Evolutionary conservation across 2,113 vertebrate species (phyloP).

Genomic region (Leptocoma aspasia): DNA sequence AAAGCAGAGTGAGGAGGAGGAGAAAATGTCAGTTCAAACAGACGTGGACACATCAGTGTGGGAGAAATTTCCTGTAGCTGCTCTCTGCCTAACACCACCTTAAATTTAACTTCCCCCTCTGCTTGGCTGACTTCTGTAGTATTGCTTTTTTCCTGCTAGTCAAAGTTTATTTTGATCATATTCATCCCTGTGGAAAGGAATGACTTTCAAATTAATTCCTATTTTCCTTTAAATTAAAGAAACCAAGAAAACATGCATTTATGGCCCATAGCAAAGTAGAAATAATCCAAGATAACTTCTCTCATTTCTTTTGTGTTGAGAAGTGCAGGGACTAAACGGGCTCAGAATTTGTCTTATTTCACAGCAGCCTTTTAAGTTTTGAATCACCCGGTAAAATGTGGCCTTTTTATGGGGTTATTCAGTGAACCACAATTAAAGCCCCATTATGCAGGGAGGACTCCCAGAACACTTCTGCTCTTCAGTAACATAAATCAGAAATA

Average conservation of each 20-base stretch:
- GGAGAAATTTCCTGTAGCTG: background rate
- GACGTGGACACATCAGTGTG: rapidly evolving
- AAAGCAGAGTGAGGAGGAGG: background rate
- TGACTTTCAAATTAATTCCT: background rate
- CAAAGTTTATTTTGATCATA: background rate
- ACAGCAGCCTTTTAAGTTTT: background rate
- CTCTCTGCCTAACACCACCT: background rate
- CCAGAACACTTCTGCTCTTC: background rate
- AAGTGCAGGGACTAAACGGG: background rate
- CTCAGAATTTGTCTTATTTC: background rate
- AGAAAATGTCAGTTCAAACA: background rate
- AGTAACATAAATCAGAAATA: background rate
- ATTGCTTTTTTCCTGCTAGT: background rate
- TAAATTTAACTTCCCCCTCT: background rate
- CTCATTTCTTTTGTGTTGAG: background rate
- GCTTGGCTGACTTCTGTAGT: background rate
- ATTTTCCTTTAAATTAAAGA: background rate
- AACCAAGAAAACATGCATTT: background rate
- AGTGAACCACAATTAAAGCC: background rate
- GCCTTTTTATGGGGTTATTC: background rate
- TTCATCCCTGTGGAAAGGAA: background rate
- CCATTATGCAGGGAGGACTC: background rate
- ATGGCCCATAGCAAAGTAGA: rapidly evolving
- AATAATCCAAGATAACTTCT: background rate
- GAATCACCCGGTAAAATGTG: background rate